Evolutionary conservation across 2,888 invertebrate genomes (phyloP), one percentile per base, ranked within the genome.

Genomic region (Cremastinae sp.): DNA sequence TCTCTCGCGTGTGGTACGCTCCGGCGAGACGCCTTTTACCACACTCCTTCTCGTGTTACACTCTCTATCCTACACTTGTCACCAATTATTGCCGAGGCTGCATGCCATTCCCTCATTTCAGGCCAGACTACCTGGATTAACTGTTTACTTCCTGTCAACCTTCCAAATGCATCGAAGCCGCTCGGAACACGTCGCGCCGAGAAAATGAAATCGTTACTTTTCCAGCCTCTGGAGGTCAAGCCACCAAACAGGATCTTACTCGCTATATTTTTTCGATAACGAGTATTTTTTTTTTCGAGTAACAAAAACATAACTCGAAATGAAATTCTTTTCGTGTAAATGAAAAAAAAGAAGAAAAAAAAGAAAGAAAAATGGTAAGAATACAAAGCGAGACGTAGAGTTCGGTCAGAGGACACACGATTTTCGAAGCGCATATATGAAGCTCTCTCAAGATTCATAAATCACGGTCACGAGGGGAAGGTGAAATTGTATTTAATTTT

Each of bases 401-500:
- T 74, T 70, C 54, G 51, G 53, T 49, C 68, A 41, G 36, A 64
- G 65, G 58, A 69, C 65, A 69, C 65, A 68, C 65, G 65, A 74
- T 68, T 66, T 34, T 65, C 51, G 61, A 78, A 78, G 68, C 65
- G 43, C 56, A 70, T n/a, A n/a, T n/a, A n/a, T 9, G 53, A 49
- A 16, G 43, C 64, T 75, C n/a, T n/a, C n/a, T n/a, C 75, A 61
- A 74, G 71, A 59, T 74, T 64, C 78, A 75, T 80, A 79, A 80
- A 80, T 80, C 78, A 78, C 70, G 76, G 73, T 76, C 78, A 68
- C 76, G 71, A 75, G 76, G 58, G 62, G 70, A 76, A 73, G 74
- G 78, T 71, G 76, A 80, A 79, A 78, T 79, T 79, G 78, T 80
- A 79, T 80, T 80, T 80, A 80, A 80, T 80, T 80, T 80, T 80